These are phyloP conservation scores for Xiphorhynchus erythropygius DNA, from an alignment of 2,797 vertebrate species.

Conservation along the genomic window DNA sequence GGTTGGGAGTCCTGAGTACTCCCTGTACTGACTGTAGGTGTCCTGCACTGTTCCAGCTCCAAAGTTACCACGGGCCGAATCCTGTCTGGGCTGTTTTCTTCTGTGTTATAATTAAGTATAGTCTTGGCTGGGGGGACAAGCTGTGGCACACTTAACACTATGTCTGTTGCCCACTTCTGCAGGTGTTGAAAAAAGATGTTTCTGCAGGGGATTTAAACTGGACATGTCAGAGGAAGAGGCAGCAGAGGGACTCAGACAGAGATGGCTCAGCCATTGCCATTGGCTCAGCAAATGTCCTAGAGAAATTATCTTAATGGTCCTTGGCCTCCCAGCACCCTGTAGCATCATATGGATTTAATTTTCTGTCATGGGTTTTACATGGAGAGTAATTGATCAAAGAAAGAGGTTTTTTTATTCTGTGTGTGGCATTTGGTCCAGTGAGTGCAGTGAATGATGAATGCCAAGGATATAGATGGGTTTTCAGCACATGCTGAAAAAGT, in stretches of 20 bases:
- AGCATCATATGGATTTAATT: background rate
- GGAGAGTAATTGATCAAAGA: background rate
- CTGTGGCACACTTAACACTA: rapidly evolving
- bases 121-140: background rate
- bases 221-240: background rate
- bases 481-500: background rate
- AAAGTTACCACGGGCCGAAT: rapidly evolving
- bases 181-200: background rate
- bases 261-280: background rate
- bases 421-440: background rate
- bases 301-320: background rate
- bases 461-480: background rate
- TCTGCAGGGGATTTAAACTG: background rate
- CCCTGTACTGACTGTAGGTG: background rate
- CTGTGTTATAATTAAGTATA: background rate
- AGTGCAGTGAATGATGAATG: background rate
- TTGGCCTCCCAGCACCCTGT: background rate
- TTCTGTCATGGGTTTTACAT: rapidly evolving
- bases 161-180: background rate
- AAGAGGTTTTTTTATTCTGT: rapidly evolving
- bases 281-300: background rate
- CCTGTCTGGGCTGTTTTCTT: background rate
- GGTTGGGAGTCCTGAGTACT: background rate
- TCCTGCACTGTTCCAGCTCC: rapidly evolving
- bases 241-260: background rate